Conservation (phyloP, 2,797 vertebrate genomes). For the Manis pentadactyla region DNA sequence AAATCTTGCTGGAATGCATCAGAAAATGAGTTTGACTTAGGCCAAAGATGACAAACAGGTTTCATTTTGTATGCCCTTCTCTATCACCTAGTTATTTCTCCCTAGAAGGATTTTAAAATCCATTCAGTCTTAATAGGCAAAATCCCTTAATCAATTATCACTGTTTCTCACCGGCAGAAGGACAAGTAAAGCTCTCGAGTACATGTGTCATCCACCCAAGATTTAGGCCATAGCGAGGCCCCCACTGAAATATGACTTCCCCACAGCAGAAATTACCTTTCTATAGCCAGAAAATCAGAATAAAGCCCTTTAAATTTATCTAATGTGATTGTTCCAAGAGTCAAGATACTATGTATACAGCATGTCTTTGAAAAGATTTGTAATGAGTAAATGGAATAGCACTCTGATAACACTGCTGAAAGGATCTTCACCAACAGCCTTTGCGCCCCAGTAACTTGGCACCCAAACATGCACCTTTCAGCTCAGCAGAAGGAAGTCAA, state of each 20-base stretch:
- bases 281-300: neutral
- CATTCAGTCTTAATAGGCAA: neutral
- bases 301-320: neutral
- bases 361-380: neutral
- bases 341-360: neutral
- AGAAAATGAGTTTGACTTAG: neutral
- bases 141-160: neutral
- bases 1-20: neutral
- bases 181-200: neutral
- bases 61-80: neutral
- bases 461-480: neutral
- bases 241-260: neutral
- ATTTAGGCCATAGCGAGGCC: neutral
- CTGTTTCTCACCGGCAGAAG: neutral
- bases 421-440: neutral
- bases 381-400: neutral
- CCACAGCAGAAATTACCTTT: neutral
- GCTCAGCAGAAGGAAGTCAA: neutral
- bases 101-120: neutral
- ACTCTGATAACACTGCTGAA: neutral
- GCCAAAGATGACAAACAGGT: neutral
- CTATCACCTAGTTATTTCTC: neutral
- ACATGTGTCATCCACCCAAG: neutral
- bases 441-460: neutral
- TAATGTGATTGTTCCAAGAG: neutral